These are phyloP conservation scores for Saccostrea echinata DNA, from an alignment of 1,140 invertebrate species.

Conservation along the genomic window DNA sequence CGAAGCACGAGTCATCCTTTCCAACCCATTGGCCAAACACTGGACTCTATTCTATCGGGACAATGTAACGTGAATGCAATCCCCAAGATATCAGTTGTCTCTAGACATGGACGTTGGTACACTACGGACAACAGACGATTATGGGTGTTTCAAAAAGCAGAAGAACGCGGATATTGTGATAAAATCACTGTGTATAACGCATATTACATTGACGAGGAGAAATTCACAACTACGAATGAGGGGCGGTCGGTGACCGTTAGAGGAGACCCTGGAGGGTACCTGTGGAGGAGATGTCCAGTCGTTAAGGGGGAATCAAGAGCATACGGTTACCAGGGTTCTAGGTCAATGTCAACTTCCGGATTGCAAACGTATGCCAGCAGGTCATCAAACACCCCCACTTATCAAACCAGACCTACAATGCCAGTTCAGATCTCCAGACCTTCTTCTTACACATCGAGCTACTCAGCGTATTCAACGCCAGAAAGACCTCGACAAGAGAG, in stretches of 20 bases:
- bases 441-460: background rate
- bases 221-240: constrained; percentile 51
- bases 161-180: constrained; percentile 42
- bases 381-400: background rate
- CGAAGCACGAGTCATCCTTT: constrained; percentile 9
- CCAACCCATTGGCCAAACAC: constrained; percentile 52
- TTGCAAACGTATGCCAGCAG: background rate
- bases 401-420: background rate
- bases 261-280: constrained; percentile 48
- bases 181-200: constrained; percentile 30
- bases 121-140: constrained; percentile 54
- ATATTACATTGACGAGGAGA: background rate
- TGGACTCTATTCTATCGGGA: constrained; percentile 49
- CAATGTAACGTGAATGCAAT: constrained; percentile 10
- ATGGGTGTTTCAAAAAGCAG: constrained; percentile 51
- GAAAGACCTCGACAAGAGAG: background rate
- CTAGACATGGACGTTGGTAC: constrained; percentile 41
- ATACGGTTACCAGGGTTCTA: background rate
- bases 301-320: background rate
- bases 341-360: background rate
- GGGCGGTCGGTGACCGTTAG: constrained; percentile 44
- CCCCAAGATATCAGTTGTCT: constrained; percentile 40
- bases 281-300: constrained; percentile 2
- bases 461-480: background rate
- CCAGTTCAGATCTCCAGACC: background rate